A percentile compares a stretch with the other conserved stretches of the same genome.
Conservation (phyloP, 64 coral and sea anemone species). For the Exaiptasia diaphana region DNA sequence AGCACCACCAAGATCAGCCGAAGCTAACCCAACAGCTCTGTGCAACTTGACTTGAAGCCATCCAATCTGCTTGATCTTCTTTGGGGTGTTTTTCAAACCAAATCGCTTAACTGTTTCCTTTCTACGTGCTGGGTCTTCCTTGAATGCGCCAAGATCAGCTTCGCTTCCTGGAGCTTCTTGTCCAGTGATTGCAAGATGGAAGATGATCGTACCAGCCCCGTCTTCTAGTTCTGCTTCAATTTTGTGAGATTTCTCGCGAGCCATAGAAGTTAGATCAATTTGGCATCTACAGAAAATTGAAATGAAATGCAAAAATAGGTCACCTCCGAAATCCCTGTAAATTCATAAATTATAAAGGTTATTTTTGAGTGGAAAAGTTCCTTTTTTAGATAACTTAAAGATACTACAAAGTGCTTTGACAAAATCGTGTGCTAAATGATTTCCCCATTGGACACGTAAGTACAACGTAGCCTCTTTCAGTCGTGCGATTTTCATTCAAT, state of each 20-base stretch:
- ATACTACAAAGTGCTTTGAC: too few species aligned
- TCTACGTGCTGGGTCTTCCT: slow-evolving; percentile 67
- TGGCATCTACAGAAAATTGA: slow-evolving; percentile 57
- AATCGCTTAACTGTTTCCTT: slow-evolving; percentile 58
- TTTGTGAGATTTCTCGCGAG: slow-evolving; percentile 90
- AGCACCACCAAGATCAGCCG: slow-evolving; percentile 89
- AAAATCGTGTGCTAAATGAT: too few species aligned
- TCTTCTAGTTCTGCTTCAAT: slow-evolving; percentile 95
- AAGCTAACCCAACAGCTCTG: slow-evolving; percentile 87
- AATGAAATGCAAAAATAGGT: too few species aligned
- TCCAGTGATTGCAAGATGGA: slow-evolving; percentile 86
- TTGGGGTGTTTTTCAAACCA: slow-evolving; percentile 74
- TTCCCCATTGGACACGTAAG: too few species aligned
- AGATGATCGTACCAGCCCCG: slow-evolving; percentile 79
- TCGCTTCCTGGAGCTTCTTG: slow-evolving; percentile 76
- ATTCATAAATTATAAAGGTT: too few species aligned
- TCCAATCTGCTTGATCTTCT: slow-evolving; percentile 97
- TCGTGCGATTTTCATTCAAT: too few species aligned
- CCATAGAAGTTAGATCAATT: slow-evolving; percentile 80
- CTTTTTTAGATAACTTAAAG: too few species aligned
- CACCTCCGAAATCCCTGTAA: too few species aligned
- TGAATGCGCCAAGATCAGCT: slow-evolving; percentile 66
- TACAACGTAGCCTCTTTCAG: too few species aligned
- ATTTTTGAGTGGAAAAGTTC: too few species aligned
- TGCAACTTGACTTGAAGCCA: slow-evolving; percentile 97